Conservation (phyloP, 2,888 invertebrate species). For the Idaea biselata region DNA sequence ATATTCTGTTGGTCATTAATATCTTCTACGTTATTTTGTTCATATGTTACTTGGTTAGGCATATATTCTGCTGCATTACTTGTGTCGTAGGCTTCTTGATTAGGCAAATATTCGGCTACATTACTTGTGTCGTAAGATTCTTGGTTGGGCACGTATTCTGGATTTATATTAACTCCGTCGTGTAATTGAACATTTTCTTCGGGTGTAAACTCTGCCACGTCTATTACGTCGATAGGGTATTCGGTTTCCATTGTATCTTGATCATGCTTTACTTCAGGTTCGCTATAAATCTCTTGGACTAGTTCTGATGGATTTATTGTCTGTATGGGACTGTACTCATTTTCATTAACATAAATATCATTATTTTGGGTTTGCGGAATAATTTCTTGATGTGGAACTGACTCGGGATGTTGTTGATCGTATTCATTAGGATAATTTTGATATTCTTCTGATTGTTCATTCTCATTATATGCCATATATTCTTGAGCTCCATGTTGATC, state of each 20-base stretch:
- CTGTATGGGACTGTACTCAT: conserved; percentile 25
- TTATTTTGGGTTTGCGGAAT: conserved; percentile 21
- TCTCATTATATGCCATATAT: not conserved
- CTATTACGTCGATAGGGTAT: conserved; percentile 33
- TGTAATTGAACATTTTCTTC: conserved; percentile 27
- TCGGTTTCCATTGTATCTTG: conserved; percentile 20
- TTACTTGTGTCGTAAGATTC: not conserved
- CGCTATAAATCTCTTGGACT: conserved; percentile 23
- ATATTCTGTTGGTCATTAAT: not conserved
- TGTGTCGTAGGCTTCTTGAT: conserved; percentile 19
- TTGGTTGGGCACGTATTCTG: conserved; percentile 17
- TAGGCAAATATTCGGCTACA: conserved; percentile 12
- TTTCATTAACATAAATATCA: conserved; percentile 23
- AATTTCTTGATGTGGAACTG: conserved; percentile 16
- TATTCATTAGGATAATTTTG: conserved; percentile 15
- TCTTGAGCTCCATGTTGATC: not conserved
- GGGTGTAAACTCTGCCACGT: conserved; percentile 35
- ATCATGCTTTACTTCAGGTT: conserved; percentile 17
- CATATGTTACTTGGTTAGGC: not conserved
- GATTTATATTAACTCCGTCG: conserved; percentile 34
- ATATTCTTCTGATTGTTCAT: not conserved
- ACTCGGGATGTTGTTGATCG: conserved; percentile 8
- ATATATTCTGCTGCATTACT: conserved; percentile 9
- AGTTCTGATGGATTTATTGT: conserved; percentile 25
- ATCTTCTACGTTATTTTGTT: not conserved